Evolutionary conservation across 2,797 vertebrate species (phyloP).

Genomic region (Diglossa cyanea): DNA sequence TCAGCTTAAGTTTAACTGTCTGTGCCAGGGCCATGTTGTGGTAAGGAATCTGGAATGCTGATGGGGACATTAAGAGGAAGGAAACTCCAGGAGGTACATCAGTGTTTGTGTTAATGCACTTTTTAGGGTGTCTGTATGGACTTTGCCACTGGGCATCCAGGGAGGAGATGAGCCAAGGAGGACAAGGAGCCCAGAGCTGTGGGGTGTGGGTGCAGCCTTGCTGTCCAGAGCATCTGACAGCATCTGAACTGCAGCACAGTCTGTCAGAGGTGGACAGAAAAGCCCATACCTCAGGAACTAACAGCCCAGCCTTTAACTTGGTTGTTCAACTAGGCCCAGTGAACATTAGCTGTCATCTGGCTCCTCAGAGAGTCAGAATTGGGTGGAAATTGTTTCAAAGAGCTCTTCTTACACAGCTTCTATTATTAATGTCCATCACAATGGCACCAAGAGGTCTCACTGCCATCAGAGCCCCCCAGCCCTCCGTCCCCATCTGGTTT

Average conservation of each 20-base stretch:
- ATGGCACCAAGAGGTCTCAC: neutral
- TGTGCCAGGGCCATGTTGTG: neutral
- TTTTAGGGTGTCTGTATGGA: neutral
- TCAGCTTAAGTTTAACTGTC: neutral
- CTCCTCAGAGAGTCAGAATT: neutral
- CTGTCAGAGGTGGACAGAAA: neutral
- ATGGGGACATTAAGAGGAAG: neutral
- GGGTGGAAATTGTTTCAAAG: neutral
- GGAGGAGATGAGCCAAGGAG: neutral
- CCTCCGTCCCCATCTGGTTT: rapidly evolving
- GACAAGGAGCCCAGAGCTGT: neutral
- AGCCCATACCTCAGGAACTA: neutral
- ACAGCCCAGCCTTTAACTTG: neutral
- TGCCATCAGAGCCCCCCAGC: neutral
- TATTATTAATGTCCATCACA: neutral
- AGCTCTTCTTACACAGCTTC: neutral
- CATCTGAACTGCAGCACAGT: neutral
- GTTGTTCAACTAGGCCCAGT: neutral
- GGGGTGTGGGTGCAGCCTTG: neutral
- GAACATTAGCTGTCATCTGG: neutral
- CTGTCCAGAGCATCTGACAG: neutral
- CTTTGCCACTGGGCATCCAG: neutral
- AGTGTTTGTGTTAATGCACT: neutral
- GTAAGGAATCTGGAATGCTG: neutral
- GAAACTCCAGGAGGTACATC: neutral